These are phyloP conservation scores for Monomorium pharaonis DNA, from an alignment of 1,140 invertebrate species.

Conservation along the genomic window DNA sequence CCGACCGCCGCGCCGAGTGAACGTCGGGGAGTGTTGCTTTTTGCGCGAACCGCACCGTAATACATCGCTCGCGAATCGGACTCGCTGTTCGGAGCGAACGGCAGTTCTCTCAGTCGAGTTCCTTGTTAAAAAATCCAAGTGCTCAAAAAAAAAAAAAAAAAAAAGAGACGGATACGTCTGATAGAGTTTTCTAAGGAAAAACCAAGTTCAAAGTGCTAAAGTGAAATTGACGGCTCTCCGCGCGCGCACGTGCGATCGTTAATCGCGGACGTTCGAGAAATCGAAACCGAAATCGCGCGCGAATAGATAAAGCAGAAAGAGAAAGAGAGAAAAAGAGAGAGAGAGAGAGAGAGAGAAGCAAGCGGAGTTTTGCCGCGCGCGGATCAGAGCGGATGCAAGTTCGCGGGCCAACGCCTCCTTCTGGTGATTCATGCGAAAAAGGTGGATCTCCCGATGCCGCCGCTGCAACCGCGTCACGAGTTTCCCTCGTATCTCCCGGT, in stretches of 20 bases:
- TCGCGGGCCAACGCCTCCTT: not conserved
- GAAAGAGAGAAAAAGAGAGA: too few relatives aligned
- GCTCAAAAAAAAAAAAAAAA: too few relatives aligned
- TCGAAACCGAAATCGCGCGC: not conserved
- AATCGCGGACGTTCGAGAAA: not conserved
- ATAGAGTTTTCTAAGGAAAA: not conserved
- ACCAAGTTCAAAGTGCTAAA: too few relatives aligned
- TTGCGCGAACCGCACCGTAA: not conserved
- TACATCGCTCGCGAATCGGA: not conserved
- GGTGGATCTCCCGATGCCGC: conserved; percentile 26
- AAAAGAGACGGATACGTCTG: not conserved
- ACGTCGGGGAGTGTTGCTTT: not conserved
- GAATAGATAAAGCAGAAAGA: not conserved
- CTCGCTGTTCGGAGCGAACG: not conserved
- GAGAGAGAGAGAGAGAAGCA: too few relatives aligned
- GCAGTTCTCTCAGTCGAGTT: not conserved
- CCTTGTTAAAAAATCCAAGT: too few relatives aligned
- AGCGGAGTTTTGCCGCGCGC: too few relatives aligned
- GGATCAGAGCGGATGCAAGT: not conserved
- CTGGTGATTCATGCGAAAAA: conserved; percentile 15
- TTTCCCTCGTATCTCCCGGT: not conserved
- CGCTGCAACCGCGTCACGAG: not conserved
- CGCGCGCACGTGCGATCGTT: not conserved
- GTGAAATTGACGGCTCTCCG: not conserved
- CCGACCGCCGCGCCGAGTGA: conserved; percentile 62